Evolutionary conservation across 1,140 invertebrate genomes (phyloP), one percentile per base, ranked within the genome.

Genomic region (Nylanderia fulva): DNA sequence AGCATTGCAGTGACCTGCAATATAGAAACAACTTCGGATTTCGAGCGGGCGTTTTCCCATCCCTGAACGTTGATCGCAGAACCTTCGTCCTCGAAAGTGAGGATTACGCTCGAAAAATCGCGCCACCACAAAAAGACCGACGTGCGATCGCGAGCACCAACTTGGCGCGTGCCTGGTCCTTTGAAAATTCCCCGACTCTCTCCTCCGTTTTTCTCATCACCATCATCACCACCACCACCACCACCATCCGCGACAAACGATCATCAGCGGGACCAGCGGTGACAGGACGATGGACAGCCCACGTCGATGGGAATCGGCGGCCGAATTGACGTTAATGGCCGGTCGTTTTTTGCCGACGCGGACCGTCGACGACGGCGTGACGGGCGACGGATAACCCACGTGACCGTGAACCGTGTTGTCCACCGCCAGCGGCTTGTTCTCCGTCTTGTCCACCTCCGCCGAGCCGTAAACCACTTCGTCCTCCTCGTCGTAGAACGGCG

Each of bases 351-450:
- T 90, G 29, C 79, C 87, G 29, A 90, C 75, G 75, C 87, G 90
- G 3, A 87, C 60, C 3, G 91, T 91, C 8, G 92, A 89, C 18
- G 86, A 75, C n/a, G 90, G 74, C 18, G 91, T 92, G 11, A 66
- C 85, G 11, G 84, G 72, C 48, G 85, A 33, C 0, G 82, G 84
- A 63, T 85, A 86, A n/a, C 80, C 88, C 86, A 89, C 61, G 7
- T 92, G 91, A 0, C 91, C 88, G 42, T 90, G 69, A 8, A 89
- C 76, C 56, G 85, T 86, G 64, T 93, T 92, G 71, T 93, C 93
- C 18, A 92, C 74, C 8, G 89, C 71, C 21, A 80, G 69, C 0
- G 74, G 66, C 54, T 86, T 91, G 84, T 90, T 92, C 52, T 92
- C 90, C 74, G 84, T 85, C 48, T 91, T 92, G 39, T 92, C 92